Base-by-base conservation (phyloP, 2,113 vertebrate genomes). In the Marmota flaviventris region DNA sequence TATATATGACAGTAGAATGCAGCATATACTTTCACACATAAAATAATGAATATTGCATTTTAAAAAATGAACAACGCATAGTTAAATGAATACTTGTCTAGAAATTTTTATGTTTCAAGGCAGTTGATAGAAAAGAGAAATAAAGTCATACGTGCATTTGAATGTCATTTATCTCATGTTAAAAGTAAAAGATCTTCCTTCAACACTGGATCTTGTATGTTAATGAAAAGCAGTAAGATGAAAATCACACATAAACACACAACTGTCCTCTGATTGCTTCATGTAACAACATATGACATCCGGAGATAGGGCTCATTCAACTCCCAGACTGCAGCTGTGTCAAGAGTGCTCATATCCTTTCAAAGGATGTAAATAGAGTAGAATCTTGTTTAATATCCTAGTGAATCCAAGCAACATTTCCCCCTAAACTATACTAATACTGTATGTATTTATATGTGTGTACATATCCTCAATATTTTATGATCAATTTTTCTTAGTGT, bases 1-100 rank as follows among this genome's bases (percentile, higher is more conserved):
- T 56, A 18, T 20, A 56, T 56, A 56, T 56, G 17, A 56, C 56
- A 56, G 56, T 20, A 56, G 56, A 56, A 56, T 18, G 58, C 58
- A 45, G 4, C 69, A 67, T 53, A 48, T 86, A 89, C 61, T 92
- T 95, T 93, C 27, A 84, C 27, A 83, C 67, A 88, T 67, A 85
- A 96, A 85, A 37, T 75, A 48, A 83, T 75, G 34, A 87, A n/a
- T 61, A 88, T 11, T 79, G 2, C 12, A 29, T 72, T 94, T 83
- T 61, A 24, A 7, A 86, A 93, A 83, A 89, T 81, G 56, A 87
- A 67, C 17, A 89, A 39, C 4, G 39, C 48, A 51, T 34, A 89
- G 5, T 16, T 85, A 83, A 45, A 82, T 76, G 29, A 14, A 10
- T 39, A 27, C 29, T 51, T 95, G 3, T 73, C 22, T 48, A 72